phyloP scores from a whole-genome alignment of 2,113 vertebrate genomes.

The Illadopsis cleaveri region DNA sequence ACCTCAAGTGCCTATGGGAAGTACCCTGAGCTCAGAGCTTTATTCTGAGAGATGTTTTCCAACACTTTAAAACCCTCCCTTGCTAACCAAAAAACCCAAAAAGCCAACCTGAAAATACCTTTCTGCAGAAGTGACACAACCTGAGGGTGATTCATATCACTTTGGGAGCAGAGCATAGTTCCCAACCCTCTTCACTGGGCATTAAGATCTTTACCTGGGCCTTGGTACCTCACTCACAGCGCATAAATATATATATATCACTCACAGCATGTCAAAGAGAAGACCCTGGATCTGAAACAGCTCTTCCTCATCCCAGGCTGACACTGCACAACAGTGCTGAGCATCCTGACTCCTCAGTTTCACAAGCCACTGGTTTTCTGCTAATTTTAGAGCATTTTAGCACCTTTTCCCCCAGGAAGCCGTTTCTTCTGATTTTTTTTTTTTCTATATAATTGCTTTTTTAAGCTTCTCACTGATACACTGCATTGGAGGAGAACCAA shows the following conservation, averaged over 20 bases:
- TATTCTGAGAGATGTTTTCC: background rate
- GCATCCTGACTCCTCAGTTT: background rate
- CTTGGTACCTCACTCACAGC: background rate
- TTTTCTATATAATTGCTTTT: accelerated
- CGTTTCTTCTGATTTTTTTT: background rate
- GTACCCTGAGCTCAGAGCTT: background rate
- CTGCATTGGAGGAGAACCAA: background rate
- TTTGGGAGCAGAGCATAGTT: background rate
- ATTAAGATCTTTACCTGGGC: background rate
- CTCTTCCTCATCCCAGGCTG: background rate
- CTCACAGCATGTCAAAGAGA: background rate
- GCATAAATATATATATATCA: background rate
- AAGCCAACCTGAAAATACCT: background rate
- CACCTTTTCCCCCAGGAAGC: background rate
- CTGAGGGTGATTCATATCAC: background rate
- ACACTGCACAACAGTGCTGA: accelerated
- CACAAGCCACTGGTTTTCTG: background rate
- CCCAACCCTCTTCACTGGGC: background rate
- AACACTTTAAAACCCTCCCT: background rate
- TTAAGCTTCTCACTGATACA: background rate
- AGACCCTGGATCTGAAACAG: background rate
- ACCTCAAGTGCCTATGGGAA: background rate
- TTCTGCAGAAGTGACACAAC: background rate
- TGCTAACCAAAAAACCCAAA: background rate
- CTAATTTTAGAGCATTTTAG: background rate